Evolutionary conservation across 1,140 invertebrate species (phyloP), one percentile per base, ranked within the genome.

Genomic region (Galleria mellonella): DNA sequence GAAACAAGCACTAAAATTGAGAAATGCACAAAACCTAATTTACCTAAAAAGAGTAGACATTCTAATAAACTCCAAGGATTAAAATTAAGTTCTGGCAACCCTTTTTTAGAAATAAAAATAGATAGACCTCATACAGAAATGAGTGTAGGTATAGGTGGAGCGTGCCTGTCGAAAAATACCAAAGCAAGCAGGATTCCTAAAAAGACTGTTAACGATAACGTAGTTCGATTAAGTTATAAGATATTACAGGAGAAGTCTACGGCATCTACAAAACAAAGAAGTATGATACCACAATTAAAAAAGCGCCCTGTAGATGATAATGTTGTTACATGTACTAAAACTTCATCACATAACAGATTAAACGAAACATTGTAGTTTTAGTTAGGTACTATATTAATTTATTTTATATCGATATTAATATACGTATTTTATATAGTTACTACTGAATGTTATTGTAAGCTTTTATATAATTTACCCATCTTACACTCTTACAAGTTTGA

Each of bases 141-240:
- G 31, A 49, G 45, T 30, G 42, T 63, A 4, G 59, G 54, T 31
- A 53, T 70, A 14, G 41, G 33, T 27, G 51, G 36, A 32, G 14
- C 36, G 13, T 12, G 12, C 3, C 17, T 11, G 14, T 15, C 44
- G 17, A 30, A 33, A 12, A 9, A 11, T 40, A 40, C 9, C 38
- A 64, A 52, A 43, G 61, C 61, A 1, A 74, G 74, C 41, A 75
- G 55, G 47, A 78, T 75, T 42, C 74, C 74, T 10, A 65, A 56
- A 45, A 45, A 53, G 32, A 9, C 43, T n/a, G 8, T 37, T 9
- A 17, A n/a, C 1, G n/a, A 17, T 37, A 31, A n/a, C 2, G 35
- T 23, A 23, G 17, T 23, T 23, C 17, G 17, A 23, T 2, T 23
- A 23, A 23, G 6, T 23, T 23, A 23, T 23, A 6, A 23, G 17